Base-by-base conservation (phyloP, 1,140 invertebrate species). In the Eciton burchellii region DNA sequence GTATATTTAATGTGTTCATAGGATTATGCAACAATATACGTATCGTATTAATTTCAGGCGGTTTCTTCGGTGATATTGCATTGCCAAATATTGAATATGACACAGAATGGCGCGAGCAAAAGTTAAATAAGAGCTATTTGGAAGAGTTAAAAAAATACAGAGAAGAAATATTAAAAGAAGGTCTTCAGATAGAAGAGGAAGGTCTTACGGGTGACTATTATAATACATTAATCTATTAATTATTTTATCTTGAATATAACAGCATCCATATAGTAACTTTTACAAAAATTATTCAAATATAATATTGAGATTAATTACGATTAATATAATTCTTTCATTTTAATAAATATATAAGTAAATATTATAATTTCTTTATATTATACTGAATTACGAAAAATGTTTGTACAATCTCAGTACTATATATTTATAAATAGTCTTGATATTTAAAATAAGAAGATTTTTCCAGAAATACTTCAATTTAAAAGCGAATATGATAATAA, bases 11-110 rank as follows among this genome's bases (percentile, higher is more conserved):
- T 21, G 26, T 24, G 19, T 43, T 81, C 29, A 81, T 59, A 0
- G 49, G 41, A 59, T 65, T 47, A 43, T 41, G 21, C 29, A 47
- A 60, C 2, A 14, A 73, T 12, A 19, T 59, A 56, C 35, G 1
- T 2, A 16, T 82, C 16, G 35, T 60, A 52, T 59, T 1, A 68
- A 21, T 94, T 94, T 49, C 94, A 98, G 97, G 95, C 86, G 96
- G 95, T 19, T 98, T 97, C 88, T 94, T 96, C 92, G 97, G 97
- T 3, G 97, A 98, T 89, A 97, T 98, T 59, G 97, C 97, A 0
- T 93, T 98, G 82, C 95, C 97, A 29, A 95, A 97, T 66, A 92
- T 95, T 29, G 94, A 95, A 82, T 95, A 95, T 82, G 94, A 95
- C 63, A 94, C 92, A 2, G 93, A 94, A 87, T 93, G 92, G 93